Evolutionary conservation across 2,888 invertebrate species (phyloP), one percentile per base, ranked within the genome.

Genomic region (Parnassius mnemosyne): DNA sequence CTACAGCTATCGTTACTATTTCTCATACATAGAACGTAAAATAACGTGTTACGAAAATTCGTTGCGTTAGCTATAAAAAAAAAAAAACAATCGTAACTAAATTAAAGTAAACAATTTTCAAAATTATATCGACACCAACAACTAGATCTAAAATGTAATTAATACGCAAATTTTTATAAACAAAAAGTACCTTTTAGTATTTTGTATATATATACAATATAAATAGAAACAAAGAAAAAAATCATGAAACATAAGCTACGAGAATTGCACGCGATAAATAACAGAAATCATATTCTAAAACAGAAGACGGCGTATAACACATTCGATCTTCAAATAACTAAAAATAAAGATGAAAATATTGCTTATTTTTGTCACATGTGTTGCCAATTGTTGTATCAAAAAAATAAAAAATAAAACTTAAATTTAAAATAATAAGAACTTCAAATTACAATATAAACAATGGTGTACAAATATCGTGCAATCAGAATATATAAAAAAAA

Each of bases 241-340:
- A 7, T 34, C 7, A 55, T 20, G 16, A 52, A n/a, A 34, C 5
- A 25, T 53, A 55, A 47, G 49, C 51, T 61, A 56, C 54, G 47
- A 54, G 16, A n/a, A 61, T 57, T 57, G 67, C 44, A 62, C 50
- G 10, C 42, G 42, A 54, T 49, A 13, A 53, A 58, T 52, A 42
- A 34, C 41, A 55, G 49, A 70, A 13, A 52, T 20, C 20, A 58
- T 46, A 51, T 42, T 13, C 34, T 44, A 11, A 34, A 13, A 41
- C 41, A 16, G 51, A 41, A 5, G 42, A 25, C 16, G 55, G 10
- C 55, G 44, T 0, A 55, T n/a, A 20, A 34, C 34, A 34, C 5
- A 34, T 34, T 34, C 34, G 34, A 34, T 34, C 34, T 34, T 34
- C 34, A 7, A 34, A 7, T 34, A 34, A 34, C 34, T 5, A 34